Evolutionary conservation across 2,888 invertebrate species (phyloP), one percentile per base, ranked within the genome.

Genomic region (Unio delphinus): DNA sequence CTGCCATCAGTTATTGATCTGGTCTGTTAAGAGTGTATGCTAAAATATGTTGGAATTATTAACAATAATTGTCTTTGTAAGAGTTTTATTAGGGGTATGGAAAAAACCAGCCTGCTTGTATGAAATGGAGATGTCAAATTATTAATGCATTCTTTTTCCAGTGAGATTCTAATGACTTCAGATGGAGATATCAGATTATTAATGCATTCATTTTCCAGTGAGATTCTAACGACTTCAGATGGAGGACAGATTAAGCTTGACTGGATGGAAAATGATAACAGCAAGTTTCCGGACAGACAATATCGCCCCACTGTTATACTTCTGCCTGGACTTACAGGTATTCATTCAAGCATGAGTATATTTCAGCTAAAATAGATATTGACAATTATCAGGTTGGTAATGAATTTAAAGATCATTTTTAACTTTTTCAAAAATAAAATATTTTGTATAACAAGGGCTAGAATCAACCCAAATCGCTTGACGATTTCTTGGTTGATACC

Each of bases 311-410:
- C 85, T 0, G 79, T 89, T 11, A 70, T 89, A 15, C 69, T 89
- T 7, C 75, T 89, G 28, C 89, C 89, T 6, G 89, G 89, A 7
- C 76, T 89, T 8, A 88, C 87, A 80, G 89, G 89, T 88, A 75
- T 60, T 64, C 30, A 34, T 20, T 8, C 20, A 26, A 18, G 30
- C n/a, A 65, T 20, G 11, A n/a, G 54, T 0, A 11, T 45, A 0
- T 45, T 45, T 45, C 45, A 2, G 34, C 11, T 45, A 11, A 45
- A 11, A 11, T 11, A 11, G 45, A 45, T 11, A 45, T 45, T 45
- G 11, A 2, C 11, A 45, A 3, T 1, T 45, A 45, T 11, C 45
- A 45, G 45, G 45, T 11, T 11, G 45, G 1, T 45, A 8, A 45
- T 45, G 45, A 8, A 45, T 45, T 45, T 45, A 45, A 45, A 11